These are phyloP conservation scores for Drosophila micromelanica DNA, from an alignment of 1,140 invertebrate species.

Conservation along the genomic window DNA sequence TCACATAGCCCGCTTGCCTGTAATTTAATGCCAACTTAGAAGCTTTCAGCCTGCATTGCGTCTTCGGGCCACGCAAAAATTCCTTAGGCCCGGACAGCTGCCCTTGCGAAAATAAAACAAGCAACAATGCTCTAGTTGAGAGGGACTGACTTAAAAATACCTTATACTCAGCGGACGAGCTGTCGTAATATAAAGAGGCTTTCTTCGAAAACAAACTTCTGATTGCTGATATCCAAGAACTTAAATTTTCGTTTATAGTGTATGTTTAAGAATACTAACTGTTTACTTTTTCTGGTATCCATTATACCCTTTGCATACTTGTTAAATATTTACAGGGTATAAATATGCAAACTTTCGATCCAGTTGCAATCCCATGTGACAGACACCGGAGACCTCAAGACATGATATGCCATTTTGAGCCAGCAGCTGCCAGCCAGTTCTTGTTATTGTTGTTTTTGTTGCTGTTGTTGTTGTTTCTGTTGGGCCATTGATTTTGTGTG, in stretches of 20 bases:
- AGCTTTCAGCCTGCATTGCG: conserved; percentile 29
- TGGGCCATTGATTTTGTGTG: conserved; percentile 61
- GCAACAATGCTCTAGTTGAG: conserved; percentile 16
- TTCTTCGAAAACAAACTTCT: no score
- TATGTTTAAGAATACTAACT: no score
- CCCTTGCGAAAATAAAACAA: conserved; percentile 22
- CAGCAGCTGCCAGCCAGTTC: conserved; percentile 23
- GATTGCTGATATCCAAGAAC: no score
- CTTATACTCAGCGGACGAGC: no score
- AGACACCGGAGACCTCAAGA: conserved; percentile 37
- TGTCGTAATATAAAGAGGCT: no score
- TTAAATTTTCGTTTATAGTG: no score
- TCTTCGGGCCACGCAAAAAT: conserved; percentile 28
- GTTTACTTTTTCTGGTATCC: background rate
- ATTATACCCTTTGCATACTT: background rate
- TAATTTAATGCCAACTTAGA: conserved; percentile 78
- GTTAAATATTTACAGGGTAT: background rate
- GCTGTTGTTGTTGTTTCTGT: conserved; percentile 11
- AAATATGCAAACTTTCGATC: conserved; percentile 68
- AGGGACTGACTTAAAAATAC: background rate
- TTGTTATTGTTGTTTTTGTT: background rate
- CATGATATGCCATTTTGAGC: conserved; percentile 70
- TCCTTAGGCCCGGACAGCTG: conserved; percentile 34
- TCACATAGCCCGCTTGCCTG: conserved; percentile 6
- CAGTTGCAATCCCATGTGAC: conserved; percentile 62